phyloP scores from a whole-genome alignment of 2,888 invertebrate genomes.

The Galerucella pusilla region DNA sequence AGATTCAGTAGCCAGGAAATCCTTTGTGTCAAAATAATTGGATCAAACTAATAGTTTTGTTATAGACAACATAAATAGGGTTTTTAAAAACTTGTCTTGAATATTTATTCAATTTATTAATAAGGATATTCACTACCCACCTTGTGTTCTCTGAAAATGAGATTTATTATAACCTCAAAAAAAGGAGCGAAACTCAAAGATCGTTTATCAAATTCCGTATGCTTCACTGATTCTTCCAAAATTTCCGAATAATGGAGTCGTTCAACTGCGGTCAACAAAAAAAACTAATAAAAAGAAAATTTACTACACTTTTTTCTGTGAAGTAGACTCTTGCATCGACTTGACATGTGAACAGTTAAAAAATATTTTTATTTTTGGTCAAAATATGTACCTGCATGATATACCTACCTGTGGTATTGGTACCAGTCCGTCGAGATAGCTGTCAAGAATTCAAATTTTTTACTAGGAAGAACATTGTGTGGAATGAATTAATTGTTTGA shows the following conservation, averaged over 20 bases:
- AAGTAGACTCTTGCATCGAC: constrained; percentile 58
- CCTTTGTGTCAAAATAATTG: too few relatives aligned
- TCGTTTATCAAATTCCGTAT: constrained; percentile 62
- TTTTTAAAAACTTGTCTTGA: not conserved
- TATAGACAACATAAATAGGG: not conserved
- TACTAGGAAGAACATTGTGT: not conserved
- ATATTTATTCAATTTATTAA: not conserved
- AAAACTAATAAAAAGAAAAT: constrained; percentile 61
- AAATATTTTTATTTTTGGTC: constrained; percentile 43
- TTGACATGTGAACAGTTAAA: constrained; percentile 57
- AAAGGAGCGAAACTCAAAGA: constrained; percentile 45
- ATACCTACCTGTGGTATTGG: not conserved
- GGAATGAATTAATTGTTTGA: constrained; percentile 6
- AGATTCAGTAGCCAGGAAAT: too few relatives aligned
- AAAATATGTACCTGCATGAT: constrained; percentile 53
- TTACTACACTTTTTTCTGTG: constrained; percentile 61
- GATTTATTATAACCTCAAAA: constrained; percentile 22
- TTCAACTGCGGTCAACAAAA: constrained; percentile 56
- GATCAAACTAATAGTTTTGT: too few relatives aligned
- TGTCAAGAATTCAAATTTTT: constrained; percentile 4
- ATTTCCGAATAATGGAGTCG: constrained; percentile 61
- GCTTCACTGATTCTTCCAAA: constrained; percentile 58
- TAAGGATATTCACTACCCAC: not conserved
- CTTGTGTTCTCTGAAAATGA: constrained; percentile 6
- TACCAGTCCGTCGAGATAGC: constrained; percentile 2